Conservation (phyloP, 2,113 vertebrate species). For the Notarius lentiginosus region DNA sequence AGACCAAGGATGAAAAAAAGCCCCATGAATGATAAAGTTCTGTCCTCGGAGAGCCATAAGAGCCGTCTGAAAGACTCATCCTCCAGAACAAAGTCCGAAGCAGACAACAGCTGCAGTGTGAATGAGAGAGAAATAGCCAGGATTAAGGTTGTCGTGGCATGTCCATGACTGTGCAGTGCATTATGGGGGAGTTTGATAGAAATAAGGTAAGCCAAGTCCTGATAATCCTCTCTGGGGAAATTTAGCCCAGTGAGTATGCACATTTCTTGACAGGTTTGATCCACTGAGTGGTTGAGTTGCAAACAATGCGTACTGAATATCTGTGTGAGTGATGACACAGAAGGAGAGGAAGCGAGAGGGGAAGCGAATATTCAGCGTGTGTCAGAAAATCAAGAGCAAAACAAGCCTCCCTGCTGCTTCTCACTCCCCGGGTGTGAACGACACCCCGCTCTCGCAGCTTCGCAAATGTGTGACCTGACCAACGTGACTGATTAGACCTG, state of each 20-base stretch:
- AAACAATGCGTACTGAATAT: slow-evolving; percentile 19
- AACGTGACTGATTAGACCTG: slow-evolving; percentile 45
- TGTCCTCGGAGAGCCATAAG: slow-evolving; percentile 28
- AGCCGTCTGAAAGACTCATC: slow-evolving; percentile 49
- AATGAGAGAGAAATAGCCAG: slow-evolving; percentile 31
- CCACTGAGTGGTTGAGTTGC: slow-evolving; percentile 30
- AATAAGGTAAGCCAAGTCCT: slow-evolving; percentile 21
- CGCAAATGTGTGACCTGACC: slow-evolving; percentile 42
- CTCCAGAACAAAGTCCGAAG: slow-evolving; percentile 43
- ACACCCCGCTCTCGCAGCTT: slow-evolving; percentile 39
- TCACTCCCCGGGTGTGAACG: slow-evolving; percentile 37
- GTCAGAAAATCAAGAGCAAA: slow-evolving; percentile 34
- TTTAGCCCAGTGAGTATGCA: slow-evolving; percentile 30
- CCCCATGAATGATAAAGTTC: slow-evolving; percentile 39
- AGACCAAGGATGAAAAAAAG: background rate
- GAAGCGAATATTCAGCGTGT: slow-evolving; percentile 22
- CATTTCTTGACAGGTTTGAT: slow-evolving; percentile 43
- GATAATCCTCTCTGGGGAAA: slow-evolving; percentile 46
- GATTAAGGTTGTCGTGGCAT: slow-evolving; percentile 46
- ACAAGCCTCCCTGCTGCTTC: slow-evolving; percentile 44
- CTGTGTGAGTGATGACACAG: background rate
- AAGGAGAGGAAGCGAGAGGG: slow-evolving; percentile 12
- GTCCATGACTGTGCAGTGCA: slow-evolving; percentile 33
- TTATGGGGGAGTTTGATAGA: slow-evolving; percentile 44
- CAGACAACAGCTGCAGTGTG: slow-evolving; percentile 38